phyloP scores from a whole-genome alignment of 2,888 invertebrate species.

The Eurytoma adleriae region DNA sequence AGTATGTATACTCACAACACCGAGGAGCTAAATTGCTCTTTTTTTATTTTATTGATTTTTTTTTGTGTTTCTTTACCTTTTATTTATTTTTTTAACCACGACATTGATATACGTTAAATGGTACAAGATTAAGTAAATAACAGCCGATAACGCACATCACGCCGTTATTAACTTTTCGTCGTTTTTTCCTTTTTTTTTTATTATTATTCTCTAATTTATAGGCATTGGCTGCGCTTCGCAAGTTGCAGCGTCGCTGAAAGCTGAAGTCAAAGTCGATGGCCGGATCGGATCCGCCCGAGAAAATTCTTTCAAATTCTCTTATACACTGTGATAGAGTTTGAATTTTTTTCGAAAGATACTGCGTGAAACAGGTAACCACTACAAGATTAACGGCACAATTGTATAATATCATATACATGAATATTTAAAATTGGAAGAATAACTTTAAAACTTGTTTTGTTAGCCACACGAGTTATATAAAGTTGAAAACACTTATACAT shows the following conservation, averaged over 20 bases:
- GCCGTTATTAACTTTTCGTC: slow-evolving; percentile 35
- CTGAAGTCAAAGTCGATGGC: slow-evolving; percentile 51
- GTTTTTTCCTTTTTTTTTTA: slow-evolving; percentile 35
- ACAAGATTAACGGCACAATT: slow-evolving; percentile 44
- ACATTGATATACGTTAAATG: slow-evolving; percentile 75
- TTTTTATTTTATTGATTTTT: slow-evolving; percentile 53
- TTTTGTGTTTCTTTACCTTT: slow-evolving; percentile 55
- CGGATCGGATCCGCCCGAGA: background rate
- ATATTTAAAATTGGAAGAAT: slow-evolving; percentile 39
- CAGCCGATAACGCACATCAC: slow-evolving; percentile 54
- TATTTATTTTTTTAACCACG: slow-evolving; percentile 66
- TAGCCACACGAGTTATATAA: slow-evolving; percentile 40
- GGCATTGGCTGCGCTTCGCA: slow-evolving; percentile 40
- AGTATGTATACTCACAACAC: slow-evolving; percentile 76
- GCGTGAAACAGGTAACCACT: slow-evolving; percentile 18
- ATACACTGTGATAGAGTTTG: slow-evolving; percentile 12
- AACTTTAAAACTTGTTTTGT: slow-evolving; percentile 22
- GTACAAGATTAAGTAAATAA: slow-evolving; percentile 69
- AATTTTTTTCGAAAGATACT: slow-evolving; percentile 24
- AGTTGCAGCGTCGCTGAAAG: slow-evolving; percentile 33
- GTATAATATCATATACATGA: slow-evolving; percentile 15
- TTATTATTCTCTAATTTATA: slow-evolving; percentile 13
- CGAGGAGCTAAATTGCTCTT: slow-evolving; percentile 74
- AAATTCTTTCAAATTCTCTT: slow-evolving; percentile 2
- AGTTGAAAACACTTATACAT: slow-evolving; percentile 45